These are phyloP conservation scores for Ianthella basta DNA, from an alignment of 37 sponge, comb jelly and placozoan genomes.

Conservation along the genomic window DNA sequence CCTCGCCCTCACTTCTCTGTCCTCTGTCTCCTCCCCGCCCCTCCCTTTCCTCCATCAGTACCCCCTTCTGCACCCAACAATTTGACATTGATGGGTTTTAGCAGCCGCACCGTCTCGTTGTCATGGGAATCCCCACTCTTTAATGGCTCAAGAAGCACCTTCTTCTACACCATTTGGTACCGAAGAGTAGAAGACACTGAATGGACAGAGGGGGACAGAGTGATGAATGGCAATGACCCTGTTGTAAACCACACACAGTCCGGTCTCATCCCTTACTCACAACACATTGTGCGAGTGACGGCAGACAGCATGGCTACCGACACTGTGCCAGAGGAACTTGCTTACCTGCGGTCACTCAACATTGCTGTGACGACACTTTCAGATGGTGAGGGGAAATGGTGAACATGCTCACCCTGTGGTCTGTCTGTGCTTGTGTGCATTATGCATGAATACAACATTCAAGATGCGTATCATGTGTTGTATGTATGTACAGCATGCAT, in stretches of 20 bases:
- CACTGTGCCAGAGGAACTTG: not conserved
- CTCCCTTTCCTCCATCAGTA: not conserved
- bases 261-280: not conserved
- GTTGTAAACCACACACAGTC: not conserved
- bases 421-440: too few species aligned
- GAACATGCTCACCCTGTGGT: too few species aligned
- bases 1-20: too few species aligned
- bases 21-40: too few species aligned
- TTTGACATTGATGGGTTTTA: not conserved
- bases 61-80: not conserved
- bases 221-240: not conserved
- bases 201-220: not conserved
- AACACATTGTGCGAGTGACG: not conserved
- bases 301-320: constrained; percentile 11
- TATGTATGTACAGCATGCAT: too few species aligned
- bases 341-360: not conserved
- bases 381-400: not conserved
- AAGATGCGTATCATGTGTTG: too few species aligned
- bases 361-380: not conserved
- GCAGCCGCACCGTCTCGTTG: not conserved
- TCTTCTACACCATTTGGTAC: constrained; percentile 7
- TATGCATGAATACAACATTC: too few species aligned
- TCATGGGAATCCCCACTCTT: not conserved
- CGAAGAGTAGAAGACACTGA: not conserved
- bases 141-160: not conserved